phyloP scores from a whole-genome alignment of 1,140 invertebrate genomes.

The Drosophila eugracilis region DNA sequence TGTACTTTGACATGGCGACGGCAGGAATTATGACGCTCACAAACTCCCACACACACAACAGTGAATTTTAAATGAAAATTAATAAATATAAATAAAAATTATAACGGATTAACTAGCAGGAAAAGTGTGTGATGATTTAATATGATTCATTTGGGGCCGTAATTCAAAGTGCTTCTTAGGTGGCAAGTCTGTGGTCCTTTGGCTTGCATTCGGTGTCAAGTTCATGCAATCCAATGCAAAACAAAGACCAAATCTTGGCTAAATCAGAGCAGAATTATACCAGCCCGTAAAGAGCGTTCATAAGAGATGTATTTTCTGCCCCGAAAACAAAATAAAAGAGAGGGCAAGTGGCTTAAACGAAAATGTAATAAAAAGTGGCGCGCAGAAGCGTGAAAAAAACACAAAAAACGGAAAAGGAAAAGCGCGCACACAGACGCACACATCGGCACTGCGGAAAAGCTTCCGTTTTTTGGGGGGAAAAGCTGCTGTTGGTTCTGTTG shows the following conservation, averaged over 20 bases:
- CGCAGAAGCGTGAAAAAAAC: conserved; percentile 71
- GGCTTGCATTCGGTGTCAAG: conserved; percentile 52
- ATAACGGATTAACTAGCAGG: conserved; percentile 29
- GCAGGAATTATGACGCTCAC: conserved; percentile 30
- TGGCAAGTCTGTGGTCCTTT: background rate
- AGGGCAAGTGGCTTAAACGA: conserved; percentile 6
- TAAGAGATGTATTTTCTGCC: conserved; percentile 36
- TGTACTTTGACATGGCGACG: conserved; percentile 41
- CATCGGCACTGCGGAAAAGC: conserved; percentile 53
- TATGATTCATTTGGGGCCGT: background rate
- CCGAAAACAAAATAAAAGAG: conserved; percentile 48
- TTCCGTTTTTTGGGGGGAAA: conserved; percentile 56
- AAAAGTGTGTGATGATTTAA: conserved; percentile 33
- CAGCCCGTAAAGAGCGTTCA: conserved; percentile 33
- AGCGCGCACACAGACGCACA: conserved; percentile 12
- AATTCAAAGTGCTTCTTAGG: conserved; percentile 17
- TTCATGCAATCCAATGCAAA: conserved; percentile 57
- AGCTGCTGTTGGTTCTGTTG: conserved; percentile 27
- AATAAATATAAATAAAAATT: conserved; percentile 47
- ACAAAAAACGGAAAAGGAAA: conserved; percentile 30
- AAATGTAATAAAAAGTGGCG: conserved; percentile 46
- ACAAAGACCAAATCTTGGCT: conserved; percentile 20
- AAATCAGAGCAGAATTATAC: conserved; percentile 48
- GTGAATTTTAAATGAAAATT: conserved; percentile 19
- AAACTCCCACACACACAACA: conserved; percentile 7